phyloP scores from a whole-genome alignment of 2,113 vertebrate genomes.

The Sapajus apella region DNA sequence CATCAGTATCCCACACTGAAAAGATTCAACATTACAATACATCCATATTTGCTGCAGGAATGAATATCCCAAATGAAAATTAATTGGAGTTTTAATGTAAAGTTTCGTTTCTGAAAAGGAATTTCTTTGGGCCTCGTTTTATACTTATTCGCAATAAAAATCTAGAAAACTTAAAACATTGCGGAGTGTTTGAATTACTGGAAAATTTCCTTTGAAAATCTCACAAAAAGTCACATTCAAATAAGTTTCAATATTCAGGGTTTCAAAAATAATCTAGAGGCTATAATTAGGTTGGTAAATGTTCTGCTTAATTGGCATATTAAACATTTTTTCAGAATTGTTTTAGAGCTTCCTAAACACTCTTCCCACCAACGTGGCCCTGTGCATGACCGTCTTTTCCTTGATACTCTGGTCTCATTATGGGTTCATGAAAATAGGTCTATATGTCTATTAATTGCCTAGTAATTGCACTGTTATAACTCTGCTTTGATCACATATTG shows the following conservation, averaged over 20 bases:
- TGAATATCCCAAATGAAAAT: background rate
- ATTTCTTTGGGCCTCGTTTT: background rate
- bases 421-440: background rate
- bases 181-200: background rate
- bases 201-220: background rate
- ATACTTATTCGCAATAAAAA: background rate
- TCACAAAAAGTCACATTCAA: background rate
- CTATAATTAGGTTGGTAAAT: background rate
- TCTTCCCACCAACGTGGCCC: background rate
- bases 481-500: background rate
- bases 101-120: background rate
- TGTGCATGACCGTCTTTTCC: background rate
- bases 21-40: background rate
- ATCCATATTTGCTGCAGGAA: background rate
- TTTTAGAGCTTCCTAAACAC: background rate
- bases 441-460: background rate
- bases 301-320: background rate
- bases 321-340: background rate
- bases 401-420: background rate
- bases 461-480: background rate
- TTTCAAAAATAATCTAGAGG: background rate
- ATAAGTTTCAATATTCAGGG: background rate
- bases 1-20: background rate
- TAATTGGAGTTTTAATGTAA: background rate
- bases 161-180: background rate